Evolutionary conservation across 2,797 vertebrate species (phyloP).

Genomic region (Melanotaenia boesemani): DNA sequence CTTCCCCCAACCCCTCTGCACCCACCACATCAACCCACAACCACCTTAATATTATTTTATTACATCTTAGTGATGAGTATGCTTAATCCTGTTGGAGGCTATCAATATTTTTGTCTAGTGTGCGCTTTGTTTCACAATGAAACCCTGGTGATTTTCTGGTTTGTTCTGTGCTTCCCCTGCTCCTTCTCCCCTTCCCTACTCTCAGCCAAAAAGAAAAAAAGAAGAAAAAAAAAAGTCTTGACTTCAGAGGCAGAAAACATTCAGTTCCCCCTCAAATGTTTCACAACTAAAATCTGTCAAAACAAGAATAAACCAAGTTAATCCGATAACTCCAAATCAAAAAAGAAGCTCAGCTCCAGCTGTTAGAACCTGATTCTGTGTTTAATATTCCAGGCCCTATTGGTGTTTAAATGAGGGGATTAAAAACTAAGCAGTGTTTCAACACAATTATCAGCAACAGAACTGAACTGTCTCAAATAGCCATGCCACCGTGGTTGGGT

Average conservation of each 20-base stretch:
- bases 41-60: slow-evolving; percentile 44
- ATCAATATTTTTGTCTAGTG: slow-evolving; percentile 46
- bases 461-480: slow-evolving; percentile 41
- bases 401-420: slow-evolving; percentile 33
- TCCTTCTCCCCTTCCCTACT: slow-evolving; percentile 5
- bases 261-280: slow-evolving; percentile 20
- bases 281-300: slow-evolving; percentile 16
- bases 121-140: slow-evolving; percentile 22
- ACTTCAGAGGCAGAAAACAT: slow-evolving; percentile 18
- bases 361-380: slow-evolving; percentile 3
- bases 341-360: slow-evolving; percentile 1
- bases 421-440: slow-evolving; percentile 36
- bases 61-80: slow-evolving; percentile 34
- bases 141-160: slow-evolving; percentile 30
- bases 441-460: slow-evolving; percentile 28
- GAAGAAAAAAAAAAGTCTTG: slow-evolving; percentile 21
- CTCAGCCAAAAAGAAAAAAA: slow-evolving; percentile 20
- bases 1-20: slow-evolving; percentile 28
- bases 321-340: not conserved
- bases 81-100: slow-evolving; percentile 47
- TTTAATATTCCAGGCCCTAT: slow-evolving; percentile 33
- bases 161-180: slow-evolving; percentile 18
- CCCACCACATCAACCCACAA: not conserved
- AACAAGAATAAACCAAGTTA: not conserved
- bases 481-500: slow-evolving; percentile 38